Conservation (phyloP, 2,113 vertebrate genomes). For the Pygoscelis antarcticus region DNA sequence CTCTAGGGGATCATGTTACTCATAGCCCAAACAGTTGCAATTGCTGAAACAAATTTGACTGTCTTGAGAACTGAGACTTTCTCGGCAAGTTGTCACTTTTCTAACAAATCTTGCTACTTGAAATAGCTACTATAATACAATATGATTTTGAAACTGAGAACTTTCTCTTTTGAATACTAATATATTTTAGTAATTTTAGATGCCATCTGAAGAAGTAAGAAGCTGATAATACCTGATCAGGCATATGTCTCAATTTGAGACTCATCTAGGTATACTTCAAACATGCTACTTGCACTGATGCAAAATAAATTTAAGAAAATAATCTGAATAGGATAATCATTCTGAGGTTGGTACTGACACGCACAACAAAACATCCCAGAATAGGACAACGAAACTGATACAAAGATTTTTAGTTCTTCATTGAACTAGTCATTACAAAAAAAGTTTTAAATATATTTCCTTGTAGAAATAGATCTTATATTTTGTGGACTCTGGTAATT, state of each 20-base stretch:
- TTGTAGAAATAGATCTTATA: neutral
- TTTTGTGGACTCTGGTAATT: neutral
- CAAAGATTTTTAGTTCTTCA: neutral
- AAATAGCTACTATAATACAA: neutral
- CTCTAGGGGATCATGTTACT: neutral
- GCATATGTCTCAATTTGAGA: neutral
- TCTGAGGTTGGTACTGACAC: neutral
- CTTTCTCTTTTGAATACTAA: conserved; percentile 21
- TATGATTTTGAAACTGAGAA: conserved; percentile 14
- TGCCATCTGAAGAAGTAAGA: neutral
- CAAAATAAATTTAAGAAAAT: neutral
- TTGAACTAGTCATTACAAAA: neutral
- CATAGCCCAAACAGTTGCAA: neutral
- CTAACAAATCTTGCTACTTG: neutral
- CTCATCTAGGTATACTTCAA: neutral
- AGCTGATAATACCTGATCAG: neutral
- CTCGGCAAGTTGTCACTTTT: conserved; percentile 49
- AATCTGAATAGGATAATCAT: neutral
- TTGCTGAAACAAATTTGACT: conserved; percentile 20
- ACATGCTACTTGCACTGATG: neutral
- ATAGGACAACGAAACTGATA: neutral
- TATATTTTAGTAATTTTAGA: neutral
- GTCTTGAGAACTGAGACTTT: conserved; percentile 25
- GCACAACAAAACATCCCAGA: neutral
- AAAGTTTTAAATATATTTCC: neutral